Evolutionary conservation across 1,140 invertebrate genomes (phyloP), one percentile per base, ranked within the genome.

Genomic region (Apocrypta bakeri): DNA sequence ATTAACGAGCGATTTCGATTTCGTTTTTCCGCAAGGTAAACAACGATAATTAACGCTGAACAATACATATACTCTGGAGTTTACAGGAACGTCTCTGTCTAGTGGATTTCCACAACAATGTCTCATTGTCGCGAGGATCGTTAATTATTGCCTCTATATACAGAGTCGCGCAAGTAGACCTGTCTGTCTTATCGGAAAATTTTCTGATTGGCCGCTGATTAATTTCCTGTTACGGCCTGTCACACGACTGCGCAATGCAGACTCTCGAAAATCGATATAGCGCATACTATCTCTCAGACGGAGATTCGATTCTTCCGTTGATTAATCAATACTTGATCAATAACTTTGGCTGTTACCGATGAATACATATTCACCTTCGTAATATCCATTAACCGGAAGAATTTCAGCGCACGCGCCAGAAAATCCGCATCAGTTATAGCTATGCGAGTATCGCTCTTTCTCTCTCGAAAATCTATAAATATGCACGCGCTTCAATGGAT

Each of bases 161-260:
- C 33, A 37, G 42, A 11, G n/a, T 24, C 42, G 42, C 29, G 4
- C 21, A 12, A 12, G 12, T 8, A 7, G 21, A 27, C 1, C 31
- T 48, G 14, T 66, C 40, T 37, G 48, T 73, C 69, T 80, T 80
- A 81, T 81, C 27, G 71, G 71, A 21, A 81, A 66, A 81, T 66
- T 81, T 74, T 81, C 71, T 68, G 72, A 80, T 80, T 80, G 79
- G 48, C 56, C 69, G 25, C 69, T 64, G 79, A 81, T 81, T 74
- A 81, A 81, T 81, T 81, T 75, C 72, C 61, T 75, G 79, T 74
- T 42, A 64, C 17, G 61, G 25, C 24, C 69, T 37, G n/a, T n/a
- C n/a, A n/a, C n/a, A n/a, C n/a, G n/a, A n/a, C 12, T 31, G 40
- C 11, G 27, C 12, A n/a, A n/a, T n/a, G n/a, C n/a, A n/a, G n/a